Base-by-base conservation (phyloP, 2,888 invertebrate genomes). In the Helobdella robusta region DNA sequence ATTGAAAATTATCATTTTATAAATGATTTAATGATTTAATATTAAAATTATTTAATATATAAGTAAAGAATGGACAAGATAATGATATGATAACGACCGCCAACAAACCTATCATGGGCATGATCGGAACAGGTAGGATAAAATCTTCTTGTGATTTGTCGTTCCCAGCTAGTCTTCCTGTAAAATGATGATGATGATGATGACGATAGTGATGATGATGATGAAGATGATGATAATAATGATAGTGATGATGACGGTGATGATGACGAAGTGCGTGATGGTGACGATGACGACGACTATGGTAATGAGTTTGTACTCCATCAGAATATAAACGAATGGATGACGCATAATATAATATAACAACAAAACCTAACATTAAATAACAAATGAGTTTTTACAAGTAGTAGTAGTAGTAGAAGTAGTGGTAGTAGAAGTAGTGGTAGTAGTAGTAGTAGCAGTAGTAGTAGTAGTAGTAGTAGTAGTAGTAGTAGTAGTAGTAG, bases 401-500 rank as follows among this genome's bases (percentile, higher is more conserved):
- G 50, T 50, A 50, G 50, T 50, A 50, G 50, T 50, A 50, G 50
- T 50, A 50, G 50, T 50, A 50, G 50, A 23, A 50, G 50, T 18
- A 50, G 50, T 50, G 50, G n/a, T n/a, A n/a, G n/a, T n/a, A n/a
- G n/a, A n/a, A n/a, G n/a, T n/a, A n/a, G n/a, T n/a, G n/a, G n/a
- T 50, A 50, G 50, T 18, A 50, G 50, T 50, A 50, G 50, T 50
- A 50, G 50, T 50, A 50, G 50, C 50, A 50, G 50, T 50, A 50
- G 50, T 50, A 50, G 50, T 50, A 50, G 50, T 50, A 50, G 50
- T 50, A 50, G 18, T 50, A 50, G 50, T 50, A 18, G 50, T 50
- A 50, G 50, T 50, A 50, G 50, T 50, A 50, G 50, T 50, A 50
- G 50, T 50, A 50, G 50, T 50, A 50, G 50, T 50, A 50, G 50